These are phyloP conservation scores for Resseliella maxima DNA, from an alignment of 2,888 invertebrate species.

Conservation along the genomic window DNA sequence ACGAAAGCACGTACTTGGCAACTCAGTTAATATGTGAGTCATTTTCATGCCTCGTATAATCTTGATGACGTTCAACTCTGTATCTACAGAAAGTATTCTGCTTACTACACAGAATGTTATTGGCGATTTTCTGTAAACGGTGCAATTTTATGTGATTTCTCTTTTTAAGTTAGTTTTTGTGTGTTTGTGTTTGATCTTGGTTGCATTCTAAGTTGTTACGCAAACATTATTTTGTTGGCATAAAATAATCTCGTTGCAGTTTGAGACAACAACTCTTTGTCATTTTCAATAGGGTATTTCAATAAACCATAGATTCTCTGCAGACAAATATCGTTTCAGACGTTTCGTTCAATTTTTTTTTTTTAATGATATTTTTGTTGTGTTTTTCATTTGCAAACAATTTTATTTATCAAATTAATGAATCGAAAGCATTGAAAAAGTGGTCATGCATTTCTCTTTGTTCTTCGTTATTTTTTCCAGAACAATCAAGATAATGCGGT, in stretches of 20 bases:
- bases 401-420: background rate
- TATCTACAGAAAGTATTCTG: background rate
- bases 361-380: too few species aligned
- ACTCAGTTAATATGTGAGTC: background rate
- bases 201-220: too few species aligned
- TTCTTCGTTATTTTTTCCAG: background rate
- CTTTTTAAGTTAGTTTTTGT: background rate
- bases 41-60: slow-evolving; percentile 46
- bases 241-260: too few species aligned
- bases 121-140: background rate
- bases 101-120: too few species aligned
- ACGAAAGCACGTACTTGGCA: background rate
- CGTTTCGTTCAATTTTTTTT: too few species aligned
- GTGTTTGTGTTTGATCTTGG: background rate
- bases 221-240: too few species aligned
- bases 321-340: too few species aligned
- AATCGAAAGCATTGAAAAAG: background rate
- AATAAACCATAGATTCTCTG: too few species aligned
- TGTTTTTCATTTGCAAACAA: background rate
- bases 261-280: too few species aligned
- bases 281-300: too few species aligned
- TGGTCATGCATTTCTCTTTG: background rate
- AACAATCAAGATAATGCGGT: background rate
- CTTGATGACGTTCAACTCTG: background rate
- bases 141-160: background rate